phyloP scores from a whole-genome alignment of 2,888 invertebrate genomes.

The Meteorus cinctellus region DNA sequence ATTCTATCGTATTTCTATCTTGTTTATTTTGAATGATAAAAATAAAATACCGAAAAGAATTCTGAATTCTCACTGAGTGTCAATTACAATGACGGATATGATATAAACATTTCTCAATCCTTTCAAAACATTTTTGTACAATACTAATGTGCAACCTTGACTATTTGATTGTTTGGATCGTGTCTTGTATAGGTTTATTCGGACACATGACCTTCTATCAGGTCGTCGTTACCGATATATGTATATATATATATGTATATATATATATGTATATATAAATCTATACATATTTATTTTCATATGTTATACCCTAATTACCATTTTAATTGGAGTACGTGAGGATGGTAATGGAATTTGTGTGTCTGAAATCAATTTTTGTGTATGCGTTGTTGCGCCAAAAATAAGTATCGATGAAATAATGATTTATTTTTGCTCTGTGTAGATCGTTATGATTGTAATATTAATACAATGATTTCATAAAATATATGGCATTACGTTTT shows the following conservation, averaged over 20 bases:
- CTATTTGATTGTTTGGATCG: conserved; percentile 15
- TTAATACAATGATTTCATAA: too few species aligned
- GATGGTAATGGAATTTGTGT: background rate
- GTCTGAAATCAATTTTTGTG: background rate
- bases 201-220: conserved; percentile 1
- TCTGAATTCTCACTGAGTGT: background rate
- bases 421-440: too few species aligned
- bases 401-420: too few species aligned
- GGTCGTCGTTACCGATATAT: background rate
- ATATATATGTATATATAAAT: background rate
- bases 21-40: background rate
- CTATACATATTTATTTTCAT: too few species aligned
- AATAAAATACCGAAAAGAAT: background rate
- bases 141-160: conserved; percentile 8
- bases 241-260: background rate
- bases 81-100: background rate
- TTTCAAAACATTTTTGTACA: background rate
- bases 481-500: too few species aligned
- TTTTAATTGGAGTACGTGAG: background rate
- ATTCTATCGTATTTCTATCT: background rate
- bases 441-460: background rate
- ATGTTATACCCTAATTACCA: too few species aligned
- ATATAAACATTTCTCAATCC: background rate
- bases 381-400: too few species aligned
- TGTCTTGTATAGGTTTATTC: background rate